Conservation (phyloP, 2,888 invertebrate species). For the Phortica okadai region DNA sequence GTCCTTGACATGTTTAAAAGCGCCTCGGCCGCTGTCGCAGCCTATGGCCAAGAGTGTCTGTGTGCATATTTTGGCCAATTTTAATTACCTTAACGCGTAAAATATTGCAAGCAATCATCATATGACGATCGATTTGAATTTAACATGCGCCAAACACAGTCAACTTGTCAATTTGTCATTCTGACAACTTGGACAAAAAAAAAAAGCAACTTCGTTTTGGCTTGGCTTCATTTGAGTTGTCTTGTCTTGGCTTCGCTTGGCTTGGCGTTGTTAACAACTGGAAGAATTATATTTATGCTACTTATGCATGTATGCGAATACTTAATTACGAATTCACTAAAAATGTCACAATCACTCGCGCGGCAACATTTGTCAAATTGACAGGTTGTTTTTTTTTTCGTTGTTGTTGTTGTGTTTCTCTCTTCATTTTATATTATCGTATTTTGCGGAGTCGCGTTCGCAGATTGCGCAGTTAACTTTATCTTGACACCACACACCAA, state of each 20-base stretch:
- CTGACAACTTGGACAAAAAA: slow-evolving; percentile 41
- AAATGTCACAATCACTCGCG: slow-evolving; percentile 69
- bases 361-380: slow-evolving; percentile 69
- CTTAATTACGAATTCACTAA: slow-evolving; percentile 69
- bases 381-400: slow-evolving; percentile 48
- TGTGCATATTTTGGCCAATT: slow-evolving; percentile 39
- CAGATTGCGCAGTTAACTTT: slow-evolving; percentile 59
- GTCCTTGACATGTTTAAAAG: slow-evolving; percentile 63
- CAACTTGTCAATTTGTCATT: slow-evolving; percentile 63
- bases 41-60: too few relatives aligned
- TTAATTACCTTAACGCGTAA: slow-evolving; percentile 59
- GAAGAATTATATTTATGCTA: slow-evolving; percentile 51
- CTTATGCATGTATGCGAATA: slow-evolving; percentile 71
- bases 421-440: neutral
- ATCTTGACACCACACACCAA: slow-evolving; percentile 55
- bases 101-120: neutral
- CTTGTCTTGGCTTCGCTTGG: slow-evolving; percentile 1
- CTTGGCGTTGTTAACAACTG: slow-evolving; percentile 15
- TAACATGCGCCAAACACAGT: slow-evolving; percentile 33
- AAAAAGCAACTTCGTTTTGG: slow-evolving; percentile 36
- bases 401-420: neutral
- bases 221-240: slow-evolving; percentile 23
- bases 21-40: neutral
- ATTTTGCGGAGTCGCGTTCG: slow-evolving; percentile 27
- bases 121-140: neutral